Conservation (phyloP, 2,797 vertebrate species). For the Chelon labrosus region DNA sequence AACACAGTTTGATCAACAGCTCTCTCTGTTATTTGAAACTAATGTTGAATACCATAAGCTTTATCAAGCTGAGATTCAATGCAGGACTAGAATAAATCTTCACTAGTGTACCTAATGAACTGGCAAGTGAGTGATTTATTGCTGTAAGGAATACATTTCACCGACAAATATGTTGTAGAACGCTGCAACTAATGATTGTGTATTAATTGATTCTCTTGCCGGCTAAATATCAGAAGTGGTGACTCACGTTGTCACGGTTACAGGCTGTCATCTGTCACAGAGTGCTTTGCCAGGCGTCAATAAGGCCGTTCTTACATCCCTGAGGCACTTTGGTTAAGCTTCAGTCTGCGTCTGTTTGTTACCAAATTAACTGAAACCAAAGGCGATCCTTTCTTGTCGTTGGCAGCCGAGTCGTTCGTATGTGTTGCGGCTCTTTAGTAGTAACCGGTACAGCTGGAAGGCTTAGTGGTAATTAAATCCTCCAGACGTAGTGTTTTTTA, state of each 20-base stretch:
- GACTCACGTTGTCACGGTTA: not conserved
- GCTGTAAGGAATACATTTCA: not conserved
- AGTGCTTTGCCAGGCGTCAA: constrained; percentile 1
- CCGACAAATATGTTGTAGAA: not conserved
- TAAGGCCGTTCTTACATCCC: not conserved
- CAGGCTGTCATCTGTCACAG: constrained; percentile 4
- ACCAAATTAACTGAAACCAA: not conserved
- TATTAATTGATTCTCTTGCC: not conserved
- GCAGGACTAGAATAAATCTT: too few species aligned
- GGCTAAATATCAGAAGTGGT: not conserved
- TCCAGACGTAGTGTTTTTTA: not conserved
- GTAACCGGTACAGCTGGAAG: constrained; percentile 19
- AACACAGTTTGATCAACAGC: too few species aligned
- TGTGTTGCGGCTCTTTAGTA: constrained; percentile 5
- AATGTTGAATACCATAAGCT: too few species aligned
- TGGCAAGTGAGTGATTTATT: too few species aligned
- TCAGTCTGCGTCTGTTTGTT: constrained; percentile 8
- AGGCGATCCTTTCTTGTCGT: not conserved
- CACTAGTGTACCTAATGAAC: too few species aligned
- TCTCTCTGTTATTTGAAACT: too few species aligned
- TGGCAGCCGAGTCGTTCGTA: not conserved
- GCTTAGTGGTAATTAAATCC: constrained; percentile 13
- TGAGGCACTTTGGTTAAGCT: not conserved
- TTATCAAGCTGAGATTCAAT: too few species aligned
- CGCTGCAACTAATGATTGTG: not conserved